Conservation (phyloP, 2,888 invertebrate species). For the Archips xylosteana region DNA sequence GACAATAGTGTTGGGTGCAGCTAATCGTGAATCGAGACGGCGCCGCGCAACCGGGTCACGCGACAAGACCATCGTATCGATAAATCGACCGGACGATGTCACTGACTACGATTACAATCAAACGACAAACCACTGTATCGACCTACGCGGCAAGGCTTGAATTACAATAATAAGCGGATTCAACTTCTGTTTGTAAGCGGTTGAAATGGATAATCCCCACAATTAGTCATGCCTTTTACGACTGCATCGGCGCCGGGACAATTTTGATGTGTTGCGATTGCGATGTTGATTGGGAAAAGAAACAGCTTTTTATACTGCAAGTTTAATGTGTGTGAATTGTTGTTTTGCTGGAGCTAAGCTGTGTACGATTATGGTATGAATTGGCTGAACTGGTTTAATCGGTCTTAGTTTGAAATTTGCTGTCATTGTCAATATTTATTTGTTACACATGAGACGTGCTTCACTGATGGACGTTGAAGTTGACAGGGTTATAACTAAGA, state of each 20-base stretch:
- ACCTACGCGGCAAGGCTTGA: neutral
- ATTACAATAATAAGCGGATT: neutral
- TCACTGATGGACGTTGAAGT: neutral
- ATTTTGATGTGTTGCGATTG: constrained; percentile 31
- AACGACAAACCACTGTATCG: constrained; percentile 10
- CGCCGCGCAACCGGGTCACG: constrained; percentile 63
- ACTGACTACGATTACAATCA: neutral
- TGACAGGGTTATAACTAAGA: neutral
- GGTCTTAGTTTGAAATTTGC: neutral
- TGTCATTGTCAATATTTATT: neutral
- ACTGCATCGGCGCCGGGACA: constrained; percentile 50
- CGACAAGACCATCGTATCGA: constrained; percentile 65
- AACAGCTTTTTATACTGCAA: constrained; percentile 12
- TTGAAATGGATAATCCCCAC: constrained; percentile 49
- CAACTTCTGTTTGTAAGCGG: constrained; percentile 28
- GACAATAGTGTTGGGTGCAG: constrained; percentile 75
- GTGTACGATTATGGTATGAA: neutral
- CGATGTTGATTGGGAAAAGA: constrained; percentile 21
- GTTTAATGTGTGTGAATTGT: constrained; percentile 24
- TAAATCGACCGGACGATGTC: constrained; percentile 51
- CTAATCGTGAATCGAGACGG: constrained; percentile 69
- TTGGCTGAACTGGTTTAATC: neutral
- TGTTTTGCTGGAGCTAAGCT: neutral
- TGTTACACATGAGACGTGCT: neutral
- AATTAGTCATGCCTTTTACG: constrained; percentile 50